phyloP scores from a whole-genome alignment of 1,140 invertebrate genomes.

The Drosophila mojavensis region DNA sequence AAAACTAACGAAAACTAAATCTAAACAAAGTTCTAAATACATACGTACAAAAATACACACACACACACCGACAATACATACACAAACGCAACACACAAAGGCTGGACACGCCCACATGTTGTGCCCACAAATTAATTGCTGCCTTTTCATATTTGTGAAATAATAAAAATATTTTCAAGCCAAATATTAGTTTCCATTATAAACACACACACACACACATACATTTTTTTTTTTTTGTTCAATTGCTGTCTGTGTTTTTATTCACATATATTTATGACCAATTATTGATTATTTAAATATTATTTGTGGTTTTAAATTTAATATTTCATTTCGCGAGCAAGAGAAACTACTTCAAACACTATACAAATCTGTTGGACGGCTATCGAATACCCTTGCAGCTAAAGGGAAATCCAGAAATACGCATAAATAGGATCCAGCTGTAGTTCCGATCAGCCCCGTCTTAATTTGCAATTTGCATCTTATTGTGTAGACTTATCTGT shows the following conservation, averaged over 20 bases:
- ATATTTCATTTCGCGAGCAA: constrained; percentile 17
- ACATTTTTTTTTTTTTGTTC: constrained; percentile 2
- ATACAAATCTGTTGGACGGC: constrained; percentile 4
- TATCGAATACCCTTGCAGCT: constrained; percentile 24
- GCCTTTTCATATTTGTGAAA: constrained; percentile 35
- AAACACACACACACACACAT: constrained; percentile 1
- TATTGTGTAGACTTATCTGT: too few relatives aligned
- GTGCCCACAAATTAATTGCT: constrained; percentile 41
- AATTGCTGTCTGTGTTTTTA: constrained; percentile 13
- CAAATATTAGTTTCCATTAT: constrained; percentile 25
- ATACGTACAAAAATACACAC: not conserved
- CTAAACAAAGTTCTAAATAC: constrained; percentile 19
- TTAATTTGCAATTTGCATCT: too few relatives aligned
- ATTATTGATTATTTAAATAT: constrained; percentile 38
- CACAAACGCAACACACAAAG: constrained; percentile 2
- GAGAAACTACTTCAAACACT: not conserved
- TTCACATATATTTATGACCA: constrained; percentile 29
- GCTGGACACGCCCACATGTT: not conserved
- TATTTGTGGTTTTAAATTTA: constrained; percentile 19
- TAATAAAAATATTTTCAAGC: constrained; percentile 26
- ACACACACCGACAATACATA: not conserved
- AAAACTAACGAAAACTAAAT: constrained; percentile 8
- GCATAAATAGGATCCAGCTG: too few relatives aligned
- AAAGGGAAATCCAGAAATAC: not conserved
- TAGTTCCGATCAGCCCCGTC: too few relatives aligned